phyloP scores from a whole-genome alignment of 2,113 vertebrate genomes.

The Catharus bicknelli region DNA sequence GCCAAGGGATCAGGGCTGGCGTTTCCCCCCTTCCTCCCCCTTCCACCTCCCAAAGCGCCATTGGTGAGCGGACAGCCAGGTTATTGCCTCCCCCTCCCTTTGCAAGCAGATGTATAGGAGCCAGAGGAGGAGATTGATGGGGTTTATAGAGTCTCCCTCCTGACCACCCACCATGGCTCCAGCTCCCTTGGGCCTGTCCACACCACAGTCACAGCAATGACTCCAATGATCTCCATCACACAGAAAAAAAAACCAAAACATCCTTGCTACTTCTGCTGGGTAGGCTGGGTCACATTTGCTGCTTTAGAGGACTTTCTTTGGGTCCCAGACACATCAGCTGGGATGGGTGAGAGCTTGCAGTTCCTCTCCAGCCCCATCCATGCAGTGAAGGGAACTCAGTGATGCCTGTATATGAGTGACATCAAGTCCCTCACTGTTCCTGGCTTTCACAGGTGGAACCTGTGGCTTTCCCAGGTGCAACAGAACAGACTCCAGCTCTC shows the following conservation, averaged over 20 bases:
- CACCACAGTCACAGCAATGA: not conserved
- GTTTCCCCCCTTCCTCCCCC: slow-evolving; percentile 69
- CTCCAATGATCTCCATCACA: not conserved
- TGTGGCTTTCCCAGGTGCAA: not conserved
- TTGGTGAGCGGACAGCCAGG: slow-evolving; percentile 25
- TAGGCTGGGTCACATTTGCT: not conserved
- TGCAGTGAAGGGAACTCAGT: fast-evolving
- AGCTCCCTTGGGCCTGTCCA: slow-evolving; percentile 11
- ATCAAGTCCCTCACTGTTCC: not conserved
- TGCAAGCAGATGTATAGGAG: slow-evolving; percentile 52
- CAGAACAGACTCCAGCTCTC: not conserved
- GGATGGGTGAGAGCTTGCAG: not conserved
- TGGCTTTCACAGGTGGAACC: not conserved
- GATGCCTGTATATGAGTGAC: not conserved
- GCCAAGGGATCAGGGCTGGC: slow-evolving; percentile 70
- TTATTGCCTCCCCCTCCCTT: slow-evolving; percentile 58
- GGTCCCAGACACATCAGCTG: not conserved
- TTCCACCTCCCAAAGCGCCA: slow-evolving; percentile 57
- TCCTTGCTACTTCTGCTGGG: not conserved
- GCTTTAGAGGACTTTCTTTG: not conserved
- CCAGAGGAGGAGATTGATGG: slow-evolving; percentile 54
- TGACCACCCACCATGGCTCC: slow-evolving; percentile 50
- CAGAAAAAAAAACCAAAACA: not conserved
- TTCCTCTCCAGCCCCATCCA: not conserved
- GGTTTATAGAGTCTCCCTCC: slow-evolving; percentile 48